Evolutionary conservation across 2,797 vertebrate species (phyloP), one percentile per base, ranked within the genome.

Genomic region (Allobates femoralis): DNA sequence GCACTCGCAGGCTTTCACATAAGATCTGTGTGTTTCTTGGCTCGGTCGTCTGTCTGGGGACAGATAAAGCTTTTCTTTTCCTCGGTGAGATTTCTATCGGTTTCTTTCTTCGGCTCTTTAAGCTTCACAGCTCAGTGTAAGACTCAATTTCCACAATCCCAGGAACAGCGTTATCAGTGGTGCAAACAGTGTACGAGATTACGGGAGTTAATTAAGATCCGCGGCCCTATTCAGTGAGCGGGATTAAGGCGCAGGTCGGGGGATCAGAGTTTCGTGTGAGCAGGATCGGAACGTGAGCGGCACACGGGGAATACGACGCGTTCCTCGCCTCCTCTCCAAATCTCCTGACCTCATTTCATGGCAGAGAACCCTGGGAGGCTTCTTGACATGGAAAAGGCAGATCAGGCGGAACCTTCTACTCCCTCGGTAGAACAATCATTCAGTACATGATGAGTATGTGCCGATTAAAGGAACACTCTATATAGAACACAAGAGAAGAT

Each of bases 271-370:
- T n/a, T 80, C n/a, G n/a, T 55, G 28, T 19, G 53, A 37, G 58
- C 3, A 10, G 67, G 67, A 66, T 30, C 3, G 32, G 28, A 32
- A 66, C 62, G 15, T 18, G 62, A 66, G 32, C 32, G 19, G n/a
- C 78, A 55, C 37, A 32, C 30, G 37, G 85, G 77, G 85, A 86
- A 81, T 86, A 34, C 34, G 32, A 23, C 11, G 15, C 69, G 12
- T n/a, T 46, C 37, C 37, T 71, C 67, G 26, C 67, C 60, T 86
- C 51, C 60, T 81, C 62, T 30, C n/a, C 30, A 56, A 73, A 80
- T 73, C 34, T n/a, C 26, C 53, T 81, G 79, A 86, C 85, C 85
- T 86, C 46, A 62, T 81, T 86, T 81, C 58, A 75, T 37, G 67
- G 26, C 69, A 66, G 30, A 64, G 56, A 76, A 73, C 30, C 78